phyloP scores from a whole-genome alignment of 2,888 invertebrate genomes.

The Agrotis puta region DNA sequence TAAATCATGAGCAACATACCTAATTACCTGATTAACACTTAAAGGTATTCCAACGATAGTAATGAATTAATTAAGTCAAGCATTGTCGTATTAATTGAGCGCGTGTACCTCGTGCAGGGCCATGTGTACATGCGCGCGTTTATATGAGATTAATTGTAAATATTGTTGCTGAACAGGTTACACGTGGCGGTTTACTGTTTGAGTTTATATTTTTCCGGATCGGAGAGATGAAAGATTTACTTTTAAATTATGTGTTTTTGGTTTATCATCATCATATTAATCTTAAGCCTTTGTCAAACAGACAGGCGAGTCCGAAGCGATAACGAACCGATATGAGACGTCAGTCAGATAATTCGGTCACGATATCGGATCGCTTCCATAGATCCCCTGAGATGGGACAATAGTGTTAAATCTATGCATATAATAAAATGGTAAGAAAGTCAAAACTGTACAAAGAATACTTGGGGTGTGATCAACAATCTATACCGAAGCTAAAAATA shows the following conservation, averaged over 20 bases:
- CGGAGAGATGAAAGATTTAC: background rate
- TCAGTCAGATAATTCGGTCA: too few relatives aligned
- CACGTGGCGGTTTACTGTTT: background rate
- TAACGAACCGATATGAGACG: too few relatives aligned
- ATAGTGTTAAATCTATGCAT: too few relatives aligned
- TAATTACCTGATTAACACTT: slow-evolving; percentile 1
- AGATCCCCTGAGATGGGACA: too few relatives aligned
- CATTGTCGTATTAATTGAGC: slow-evolving; percentile 11
- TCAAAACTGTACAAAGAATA: too few relatives aligned
- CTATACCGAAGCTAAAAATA: too few relatives aligned
- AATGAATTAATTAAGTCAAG: slow-evolving; percentile 24
- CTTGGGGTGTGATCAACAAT: too few relatives aligned
- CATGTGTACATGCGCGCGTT: background rate
- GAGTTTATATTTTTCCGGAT: background rate
- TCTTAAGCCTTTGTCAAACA: too few relatives aligned
- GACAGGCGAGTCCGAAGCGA: too few relatives aligned
- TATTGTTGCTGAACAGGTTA: background rate
- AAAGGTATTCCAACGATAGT: background rate
- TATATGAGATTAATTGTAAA: background rate
- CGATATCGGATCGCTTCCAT: too few relatives aligned
- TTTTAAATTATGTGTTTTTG: background rate
- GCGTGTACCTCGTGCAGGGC: slow-evolving; percentile 8
- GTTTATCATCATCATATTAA: background rate
- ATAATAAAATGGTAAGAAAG: too few relatives aligned
- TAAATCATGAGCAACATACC: background rate